Evolutionary conservation across 2,797 vertebrate genomes (phyloP), one percentile per base, ranked within the genome.

Genomic region (Enteromius argenteus): DNA sequence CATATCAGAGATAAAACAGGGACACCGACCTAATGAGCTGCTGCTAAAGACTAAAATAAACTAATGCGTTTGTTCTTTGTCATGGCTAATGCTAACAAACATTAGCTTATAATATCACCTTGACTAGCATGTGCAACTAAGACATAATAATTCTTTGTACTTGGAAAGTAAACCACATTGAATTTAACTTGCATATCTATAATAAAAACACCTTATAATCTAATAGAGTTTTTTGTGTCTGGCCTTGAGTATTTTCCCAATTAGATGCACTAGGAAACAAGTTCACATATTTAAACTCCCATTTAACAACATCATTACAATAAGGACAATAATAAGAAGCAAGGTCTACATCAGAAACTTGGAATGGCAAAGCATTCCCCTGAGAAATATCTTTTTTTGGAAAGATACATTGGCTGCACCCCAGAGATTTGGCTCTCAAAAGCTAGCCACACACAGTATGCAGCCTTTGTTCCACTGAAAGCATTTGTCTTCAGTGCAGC

Each of bases 381-480:
- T 0, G 72, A 78, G 85, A 82, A 30, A 35, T 58, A 23, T 81
- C 30, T 62, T 79, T 84, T 81, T 81, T 80, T 66, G 53, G 71
- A 84, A 72, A 77, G 73, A 66, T 79, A 76, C 67, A 85, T 78
- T 76, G 75, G 72, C 73, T 37, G 49, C 56, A 75, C 88, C 85
- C 88, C 35, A 78, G 87, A 85, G 89, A 86, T 60, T 42, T 53
- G 67, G 27, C 66, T 68, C 74, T 84, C 67, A 83, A 84, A 85
- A 71, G 84, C 78, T 84, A 80, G 82, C 84, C 87, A 81, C 84
- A 90, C 86, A 90, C 87, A 84, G 68, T 83, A 89, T 80, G 85
- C 64, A 87, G 90, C 86, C 92, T 94, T 94, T 95, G 94, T 94
- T 93, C 92, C 93, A 89, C 92, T 92, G 92, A 92, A 91, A 90